phyloP scores from a whole-genome alignment of 2,797 vertebrate genomes.

The Potorous gilbertii region DNA sequence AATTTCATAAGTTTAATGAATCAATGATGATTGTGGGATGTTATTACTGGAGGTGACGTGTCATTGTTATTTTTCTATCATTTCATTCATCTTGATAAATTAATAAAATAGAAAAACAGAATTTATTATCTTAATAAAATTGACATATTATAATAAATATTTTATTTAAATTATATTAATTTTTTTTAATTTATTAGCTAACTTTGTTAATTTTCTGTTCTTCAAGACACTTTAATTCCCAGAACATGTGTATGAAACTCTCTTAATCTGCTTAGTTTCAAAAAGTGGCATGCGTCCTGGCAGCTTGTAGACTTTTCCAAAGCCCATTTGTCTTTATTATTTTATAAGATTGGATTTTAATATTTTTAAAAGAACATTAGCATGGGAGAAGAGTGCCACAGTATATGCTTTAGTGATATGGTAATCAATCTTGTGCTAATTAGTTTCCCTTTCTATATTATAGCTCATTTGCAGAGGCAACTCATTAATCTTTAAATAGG shows the following conservation, averaged over 20 bases:
- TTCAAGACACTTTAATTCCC: not conserved
- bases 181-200: not conserved
- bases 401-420: not conserved
- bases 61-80: not conserved
- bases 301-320: not conserved
- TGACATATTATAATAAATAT: not conserved
- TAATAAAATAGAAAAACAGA: not conserved
- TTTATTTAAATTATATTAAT: not conserved
- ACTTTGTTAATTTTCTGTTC: not conserved
- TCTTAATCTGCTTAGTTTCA: not conserved
- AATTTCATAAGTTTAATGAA: not conserved
- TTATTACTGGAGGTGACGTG: not conserved
- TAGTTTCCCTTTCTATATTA: not conserved
- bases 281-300: not conserved
- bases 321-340: not conserved
- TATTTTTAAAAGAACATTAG: not conserved
- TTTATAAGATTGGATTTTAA: constrained; percentile 23
- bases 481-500: constrained; percentile 14
- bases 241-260: not conserved
- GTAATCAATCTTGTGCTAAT: not conserved
- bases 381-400: not conserved
- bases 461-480: not conserved
- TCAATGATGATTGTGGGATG: not conserved
- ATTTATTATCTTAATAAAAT: not conserved
- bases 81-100: not conserved